Conservation (phyloP, 2,888 invertebrate genomes). For the Agonopterix subpropinquella region DNA sequence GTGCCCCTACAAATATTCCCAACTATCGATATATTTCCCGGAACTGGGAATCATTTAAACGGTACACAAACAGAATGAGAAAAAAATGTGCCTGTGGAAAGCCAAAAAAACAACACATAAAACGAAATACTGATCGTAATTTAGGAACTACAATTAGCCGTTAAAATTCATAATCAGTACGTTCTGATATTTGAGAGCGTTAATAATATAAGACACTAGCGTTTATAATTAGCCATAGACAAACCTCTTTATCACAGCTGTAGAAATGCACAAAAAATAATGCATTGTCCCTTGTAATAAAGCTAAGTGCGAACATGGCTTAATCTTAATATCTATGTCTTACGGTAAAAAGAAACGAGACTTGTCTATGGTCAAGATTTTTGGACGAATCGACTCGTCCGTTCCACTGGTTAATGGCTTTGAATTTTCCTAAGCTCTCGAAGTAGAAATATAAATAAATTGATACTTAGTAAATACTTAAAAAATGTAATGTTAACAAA, state of each 20-base stretch:
- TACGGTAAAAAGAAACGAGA: slow-evolving; percentile 62
- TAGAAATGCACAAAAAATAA: slow-evolving; percentile 62
- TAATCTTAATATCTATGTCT: slow-evolving; percentile 67
- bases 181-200: slow-evolving; percentile 22
- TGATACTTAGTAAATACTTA: slow-evolving; percentile 36
- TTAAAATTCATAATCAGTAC: slow-evolving; percentile 25
- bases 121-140: slow-evolving; percentile 68
- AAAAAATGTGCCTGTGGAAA: slow-evolving; percentile 33
- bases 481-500: slow-evolving; percentile 25
- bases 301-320: slow-evolving; percentile 66
- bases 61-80: no score
- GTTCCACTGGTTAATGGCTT: slow-evolving; percentile 41
- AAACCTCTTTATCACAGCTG: slow-evolving; percentile 72
- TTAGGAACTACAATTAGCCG: slow-evolving; percentile 69
- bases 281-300: slow-evolving; percentile 63
- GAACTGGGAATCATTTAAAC: neutral
- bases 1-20: no score
- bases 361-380: slow-evolving; percentile 54
- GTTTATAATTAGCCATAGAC: slow-evolving; percentile 54
- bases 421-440: slow-evolving; percentile 56
- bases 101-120: slow-evolving; percentile 22
- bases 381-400: slow-evolving; percentile 12
- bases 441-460: slow-evolving; percentile 59
- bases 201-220: slow-evolving; percentile 22
- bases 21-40: neutral